Conservation (phyloP, 64 coral and sea anemone genomes). For the Montipora cactus region DNA sequence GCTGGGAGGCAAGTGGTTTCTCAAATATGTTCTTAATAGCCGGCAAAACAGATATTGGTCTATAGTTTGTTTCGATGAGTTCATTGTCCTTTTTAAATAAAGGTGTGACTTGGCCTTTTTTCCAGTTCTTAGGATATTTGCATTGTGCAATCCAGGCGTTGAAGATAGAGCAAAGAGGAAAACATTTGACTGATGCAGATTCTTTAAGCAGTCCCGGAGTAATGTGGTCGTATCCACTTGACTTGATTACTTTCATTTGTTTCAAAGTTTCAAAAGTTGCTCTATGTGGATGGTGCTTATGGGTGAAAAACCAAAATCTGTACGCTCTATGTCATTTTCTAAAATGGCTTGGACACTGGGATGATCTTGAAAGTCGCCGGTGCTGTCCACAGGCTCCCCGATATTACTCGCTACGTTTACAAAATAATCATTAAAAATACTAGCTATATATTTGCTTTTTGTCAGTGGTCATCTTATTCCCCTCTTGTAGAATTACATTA, state of each 20-base stretch:
- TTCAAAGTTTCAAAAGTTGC: neutral
- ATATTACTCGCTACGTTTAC: neutral
- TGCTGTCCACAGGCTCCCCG: neutral
- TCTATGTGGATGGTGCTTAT: neutral
- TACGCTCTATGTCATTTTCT: neutral
- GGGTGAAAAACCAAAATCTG: neutral
- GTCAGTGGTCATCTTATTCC: neutral
- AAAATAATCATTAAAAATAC: neutral
- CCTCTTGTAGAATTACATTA: neutral
- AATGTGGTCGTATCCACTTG: constrained; percentile 18
- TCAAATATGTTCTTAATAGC: constrained; percentile 39
- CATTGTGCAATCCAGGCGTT: constrained; percentile 5
- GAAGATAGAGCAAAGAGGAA: constrained; percentile 23
- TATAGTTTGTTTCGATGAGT: constrained; percentile 6
- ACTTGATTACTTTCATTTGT: constrained; percentile 18
- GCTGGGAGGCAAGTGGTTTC: constrained; percentile 12
- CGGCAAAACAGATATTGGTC: neutral
- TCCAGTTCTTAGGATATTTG: neutral
- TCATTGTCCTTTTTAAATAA: too few relatives aligned
- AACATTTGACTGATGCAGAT: constrained; percentile 14
- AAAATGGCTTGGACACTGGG: constrained; percentile 4
- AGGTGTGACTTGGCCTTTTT: too few relatives aligned
- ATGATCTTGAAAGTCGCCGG: constrained; percentile 24
- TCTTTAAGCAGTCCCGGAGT: constrained; percentile 12
- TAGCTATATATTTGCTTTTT: neutral